Evolutionary conservation across 2,888 invertebrate species (phyloP), one percentile per base, ranked within the genome.

Genomic region (Troides oblongomaculatus): DNA sequence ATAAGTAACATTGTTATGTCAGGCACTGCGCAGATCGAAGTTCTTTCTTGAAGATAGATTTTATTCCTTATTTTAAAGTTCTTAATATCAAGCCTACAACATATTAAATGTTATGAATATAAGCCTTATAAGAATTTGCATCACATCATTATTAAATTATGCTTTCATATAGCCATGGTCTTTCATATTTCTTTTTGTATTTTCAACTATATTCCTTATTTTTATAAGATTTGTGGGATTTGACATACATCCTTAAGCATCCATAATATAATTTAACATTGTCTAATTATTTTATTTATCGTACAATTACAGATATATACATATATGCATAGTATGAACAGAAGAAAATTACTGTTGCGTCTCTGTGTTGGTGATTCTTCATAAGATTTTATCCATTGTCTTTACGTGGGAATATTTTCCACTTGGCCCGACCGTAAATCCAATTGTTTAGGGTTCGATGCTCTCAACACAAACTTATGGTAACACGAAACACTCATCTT

Each of bases 381-480:
- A 8, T 7, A 21, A 53, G 12, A 23, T 62, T 65, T 46, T 21
- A 12, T 65, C 39, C 23, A 62, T 66, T 66, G 57, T 62, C 69
- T 58, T 57, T 7, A 43, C 62, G 39, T 69, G 69, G 30, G 69
- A 69, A 69, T 59, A 23, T 66, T 62, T 62, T 70, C 36, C 57
- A 65, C 39, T 62, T 64, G 60, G n/a, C n/a, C 17, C 61, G 43
- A 57, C 23, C 23, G 69, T 61, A 30, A 56, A 62, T 23, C 30
- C 59, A 64, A 72, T 72, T 74, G 70, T 75, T 72, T 64, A 21
- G 65, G 65, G 68, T 74, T 74, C 72, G 74, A 71, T 70, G 73
- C 65, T 66, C 59, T 39, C 43, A 23, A 69, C 56, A 66, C 66
- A n/a, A 65, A 60, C 59, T 56, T 56, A 58, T 60, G 30, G 39